Conservation (phyloP, 1,140 invertebrate species). For the Myzus persicae region DNA sequence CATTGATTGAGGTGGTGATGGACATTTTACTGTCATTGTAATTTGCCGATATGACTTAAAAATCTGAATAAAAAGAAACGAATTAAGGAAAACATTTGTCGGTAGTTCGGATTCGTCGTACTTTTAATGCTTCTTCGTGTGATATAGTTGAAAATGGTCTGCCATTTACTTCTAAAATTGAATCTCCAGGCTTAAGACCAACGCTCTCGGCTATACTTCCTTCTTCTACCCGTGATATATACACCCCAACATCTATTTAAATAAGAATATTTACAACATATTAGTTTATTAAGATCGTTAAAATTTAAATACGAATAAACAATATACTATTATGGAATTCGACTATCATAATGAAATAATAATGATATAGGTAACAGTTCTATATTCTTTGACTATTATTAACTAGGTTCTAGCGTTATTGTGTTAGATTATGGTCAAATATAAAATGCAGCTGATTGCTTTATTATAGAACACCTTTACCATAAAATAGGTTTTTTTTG, state of each 20-base stretch:
- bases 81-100: not conserved
- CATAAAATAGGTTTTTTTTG: not conserved
- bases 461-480: not conserved
- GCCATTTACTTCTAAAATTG: slow-evolving; percentile 87
- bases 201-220: slow-evolving; percentile 84
- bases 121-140: slow-evolving; percentile 87
- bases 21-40: slow-evolving; percentile 85
- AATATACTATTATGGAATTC: not conserved
- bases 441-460: not conserved
- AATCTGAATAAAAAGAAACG: slow-evolving; percentile 71
- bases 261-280: not conserved
- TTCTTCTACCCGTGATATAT: slow-evolving; percentile 86
- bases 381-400: not conserved
- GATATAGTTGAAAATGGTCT: slow-evolving; percentile 86
- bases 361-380: not conserved
- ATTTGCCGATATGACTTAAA: slow-evolving; percentile 84
- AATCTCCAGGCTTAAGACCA: slow-evolving; percentile 84
- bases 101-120: slow-evolving; percentile 64
- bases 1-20: slow-evolving; percentile 65
- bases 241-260: slow-evolving; percentile 74
- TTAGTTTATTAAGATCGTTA: not conserved
- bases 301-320: not conserved
- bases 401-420: not conserved
- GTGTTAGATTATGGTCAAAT: not conserved
- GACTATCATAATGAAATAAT: not conserved